phyloP scores from a whole-genome alignment of 1,140 invertebrate species.

The Acyrthosiphon pisum region DNA sequence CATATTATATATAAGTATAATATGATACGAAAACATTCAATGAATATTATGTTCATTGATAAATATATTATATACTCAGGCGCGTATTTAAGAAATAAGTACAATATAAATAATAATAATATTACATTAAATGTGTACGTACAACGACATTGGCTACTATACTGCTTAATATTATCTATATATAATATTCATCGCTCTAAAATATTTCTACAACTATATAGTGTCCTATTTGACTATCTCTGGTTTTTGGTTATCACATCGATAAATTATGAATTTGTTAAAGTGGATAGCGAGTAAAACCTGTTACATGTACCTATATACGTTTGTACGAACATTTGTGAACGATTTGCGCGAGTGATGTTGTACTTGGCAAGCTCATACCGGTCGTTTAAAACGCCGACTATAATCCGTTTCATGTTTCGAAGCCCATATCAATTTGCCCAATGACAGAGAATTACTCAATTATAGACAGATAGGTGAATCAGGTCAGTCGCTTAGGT shows the following conservation, averaged over 20 bases:
- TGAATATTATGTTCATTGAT: not conserved
- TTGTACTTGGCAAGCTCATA: not conserved
- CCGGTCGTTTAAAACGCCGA: not conserved
- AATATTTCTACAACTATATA: not conserved
- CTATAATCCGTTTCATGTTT: constrained; percentile 9
- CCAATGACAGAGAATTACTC: constrained; percentile 16
- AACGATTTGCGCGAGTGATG: not conserved
- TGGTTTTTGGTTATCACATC: not conserved
- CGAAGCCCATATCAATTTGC: not conserved
- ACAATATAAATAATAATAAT: not conserved
- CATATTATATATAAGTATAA: not conserved
- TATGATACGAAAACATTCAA: constrained; percentile 16
- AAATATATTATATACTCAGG: not conserved
- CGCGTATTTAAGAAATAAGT: not conserved
- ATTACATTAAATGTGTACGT: not conserved
- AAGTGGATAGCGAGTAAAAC: constrained; percentile 10
- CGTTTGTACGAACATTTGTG: not conserved
- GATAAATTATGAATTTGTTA: constrained; percentile 7
- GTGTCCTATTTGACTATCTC: not conserved
- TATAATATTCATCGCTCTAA: not conserved
- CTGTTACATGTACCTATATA: not conserved
- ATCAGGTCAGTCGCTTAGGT: constrained; percentile 40
- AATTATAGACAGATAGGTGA: constrained; percentile 38
- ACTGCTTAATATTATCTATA: not conserved
- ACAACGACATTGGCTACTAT: not conserved